Percentiles rank a stretch among this genome's conserved stretches.
These are phyloP conservation scores for Percina caprodes DNA, from an alignment of 2,113 vertebrate genomes.

Conservation along the genomic window DNA sequence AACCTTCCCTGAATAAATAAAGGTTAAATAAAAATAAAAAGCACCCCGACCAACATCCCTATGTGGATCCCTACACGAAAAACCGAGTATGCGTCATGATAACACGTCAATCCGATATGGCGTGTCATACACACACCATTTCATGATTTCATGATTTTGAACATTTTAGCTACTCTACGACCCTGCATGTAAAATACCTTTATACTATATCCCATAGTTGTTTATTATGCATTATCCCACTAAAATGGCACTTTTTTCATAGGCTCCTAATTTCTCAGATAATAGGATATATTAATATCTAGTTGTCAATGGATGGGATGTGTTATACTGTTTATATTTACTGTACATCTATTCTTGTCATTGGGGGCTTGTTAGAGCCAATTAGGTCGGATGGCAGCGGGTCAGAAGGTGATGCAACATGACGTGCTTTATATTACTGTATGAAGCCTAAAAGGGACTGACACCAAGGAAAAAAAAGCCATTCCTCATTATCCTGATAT, in stretches of 20 bases:
- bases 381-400: not conserved
- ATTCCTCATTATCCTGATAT: not conserved
- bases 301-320: not conserved
- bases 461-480: not conserved
- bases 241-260: not conserved
- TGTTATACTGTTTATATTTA: not conserved
- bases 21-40: too few relatives aligned
- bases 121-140: too few relatives aligned
- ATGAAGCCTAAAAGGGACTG: not conserved
- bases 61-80: too few relatives aligned
- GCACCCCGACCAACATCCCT: too few relatives aligned
- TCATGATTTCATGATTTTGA: too few relatives aligned
- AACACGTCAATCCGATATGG: too few relatives aligned
- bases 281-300: not conserved
- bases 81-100: too few relatives aligned
- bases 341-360: not conserved
- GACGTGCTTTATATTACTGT: not conserved
- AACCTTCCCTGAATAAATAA: too few relatives aligned
- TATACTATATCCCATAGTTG: too few relatives aligned
- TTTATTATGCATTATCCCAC: too few relatives aligned
- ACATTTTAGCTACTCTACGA: too few relatives aligned
- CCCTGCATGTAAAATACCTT: too few relatives aligned
- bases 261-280: not conserved
- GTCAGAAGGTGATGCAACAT: not conserved
- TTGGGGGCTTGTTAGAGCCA: not conserved